Evolutionary conservation across 2,888 invertebrate genomes (phyloP).

Genomic region (Allygus modestus): DNA sequence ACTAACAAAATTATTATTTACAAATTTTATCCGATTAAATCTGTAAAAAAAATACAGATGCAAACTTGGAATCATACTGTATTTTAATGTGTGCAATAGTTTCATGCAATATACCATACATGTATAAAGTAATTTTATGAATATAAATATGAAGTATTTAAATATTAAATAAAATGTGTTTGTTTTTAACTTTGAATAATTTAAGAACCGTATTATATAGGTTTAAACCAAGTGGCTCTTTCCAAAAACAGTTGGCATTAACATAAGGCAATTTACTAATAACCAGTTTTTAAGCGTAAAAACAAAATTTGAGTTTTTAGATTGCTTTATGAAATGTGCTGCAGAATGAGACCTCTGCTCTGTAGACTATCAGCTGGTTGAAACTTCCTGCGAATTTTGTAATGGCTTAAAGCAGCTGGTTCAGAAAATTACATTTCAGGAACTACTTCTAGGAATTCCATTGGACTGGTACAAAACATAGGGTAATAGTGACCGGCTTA

Average conservation of each 20-base stretch:
- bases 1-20: no score
- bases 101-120: no score
- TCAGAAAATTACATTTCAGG: neutral
- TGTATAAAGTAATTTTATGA: no score
- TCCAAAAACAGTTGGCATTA: neutral
- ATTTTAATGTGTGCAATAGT: no score
- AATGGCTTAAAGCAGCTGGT: neutral
- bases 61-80: no score
- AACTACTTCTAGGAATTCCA: neutral
- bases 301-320: conserved; percentile 18
- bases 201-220: no score
- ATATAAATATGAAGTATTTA: no score
- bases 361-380: neutral
- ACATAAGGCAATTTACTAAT: conserved; percentile 33
- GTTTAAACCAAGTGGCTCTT: conserved; percentile 4
- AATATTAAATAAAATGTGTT: no score
- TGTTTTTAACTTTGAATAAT: no score
- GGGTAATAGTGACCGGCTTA: neutral
- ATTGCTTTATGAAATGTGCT: conserved; percentile 34
- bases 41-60: no score
- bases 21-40: no score
- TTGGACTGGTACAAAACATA: conserved; percentile 24
- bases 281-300: conserved; percentile 5
- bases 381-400: neutral
- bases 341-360: neutral